A percentile compares a stretch with the other conserved stretches of the same genome.
Conservation (phyloP, 2,113 vertebrate species). For the Xerus inauris region DNA sequence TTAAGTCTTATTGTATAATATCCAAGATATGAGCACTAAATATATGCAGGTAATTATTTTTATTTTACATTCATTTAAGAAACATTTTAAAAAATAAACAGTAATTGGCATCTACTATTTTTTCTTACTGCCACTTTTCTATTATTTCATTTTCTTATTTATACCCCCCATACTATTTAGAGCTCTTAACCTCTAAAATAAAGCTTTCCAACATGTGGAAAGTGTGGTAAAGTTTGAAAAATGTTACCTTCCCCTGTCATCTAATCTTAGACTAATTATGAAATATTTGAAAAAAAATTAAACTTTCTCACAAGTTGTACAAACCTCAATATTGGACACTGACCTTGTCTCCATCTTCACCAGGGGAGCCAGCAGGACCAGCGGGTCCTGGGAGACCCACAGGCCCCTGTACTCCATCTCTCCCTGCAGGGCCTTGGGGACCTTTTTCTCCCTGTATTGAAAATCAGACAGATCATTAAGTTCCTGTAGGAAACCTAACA, state of each 20-base stretch:
- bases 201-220: background rate
- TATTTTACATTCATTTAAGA: background rate
- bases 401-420: conserved; percentile 97
- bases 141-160: background rate
- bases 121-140: background rate
- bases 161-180: background rate
- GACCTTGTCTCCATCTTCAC: conserved; percentile 99
- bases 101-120: background rate
- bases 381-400: conserved; percentile 97
- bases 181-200: background rate
- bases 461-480: conserved; percentile 28
- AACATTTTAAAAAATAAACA: conserved; percentile 61
- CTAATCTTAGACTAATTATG: conserved; percentile 20
- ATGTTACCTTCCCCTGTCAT: accelerated
- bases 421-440: conserved; percentile 95
- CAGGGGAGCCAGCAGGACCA: conserved; percentile 96
- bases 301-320: background rate
- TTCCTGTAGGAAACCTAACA: background rate
- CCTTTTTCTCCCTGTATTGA: conserved; percentile 96
- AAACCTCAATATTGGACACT: conserved; percentile 23
- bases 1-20: background rate
- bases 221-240: background rate
- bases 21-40: background rate
- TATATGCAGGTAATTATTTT: background rate
- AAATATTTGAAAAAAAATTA: background rate